Evolutionary conservation across 2,113 vertebrate genomes (phyloP).

Genomic region (Labeo rohita): DNA sequence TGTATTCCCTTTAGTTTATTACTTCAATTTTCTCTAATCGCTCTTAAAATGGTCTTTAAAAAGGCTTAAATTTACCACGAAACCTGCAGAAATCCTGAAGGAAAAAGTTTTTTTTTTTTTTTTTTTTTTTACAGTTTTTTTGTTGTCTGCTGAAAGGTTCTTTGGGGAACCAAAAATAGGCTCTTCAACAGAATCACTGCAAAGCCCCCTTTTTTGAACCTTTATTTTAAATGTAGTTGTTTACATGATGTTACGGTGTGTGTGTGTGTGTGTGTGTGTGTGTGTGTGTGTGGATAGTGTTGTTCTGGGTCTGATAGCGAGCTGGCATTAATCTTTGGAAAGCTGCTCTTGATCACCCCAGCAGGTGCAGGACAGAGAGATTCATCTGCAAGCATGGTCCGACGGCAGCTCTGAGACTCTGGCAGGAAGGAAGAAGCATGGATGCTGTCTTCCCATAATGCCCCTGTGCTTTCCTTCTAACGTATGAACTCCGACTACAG

Average conservation of each 20-base stretch:
- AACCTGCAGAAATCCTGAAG: no score
- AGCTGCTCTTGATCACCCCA: slow-evolving; percentile 33
- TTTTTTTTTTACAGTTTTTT: no score
- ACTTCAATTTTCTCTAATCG: no score
- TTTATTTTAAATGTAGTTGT: background rate
- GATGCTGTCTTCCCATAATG: slow-evolving; percentile 34
- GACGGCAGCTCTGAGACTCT: slow-evolving; percentile 36
- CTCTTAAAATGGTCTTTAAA: no score
- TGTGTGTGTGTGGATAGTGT: background rate
- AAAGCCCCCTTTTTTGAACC: no score
- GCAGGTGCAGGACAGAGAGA: slow-evolving; percentile 40
- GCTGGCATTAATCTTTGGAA: slow-evolving; percentile 37
- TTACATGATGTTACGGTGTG: background rate
- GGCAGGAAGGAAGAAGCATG: slow-evolving; percentile 37
- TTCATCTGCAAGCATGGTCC: slow-evolving; percentile 24
- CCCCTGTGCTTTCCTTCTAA: slow-evolving; percentile 29
- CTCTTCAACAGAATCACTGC: no score
- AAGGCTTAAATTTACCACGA: no score
- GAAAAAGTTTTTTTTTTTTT: no score
- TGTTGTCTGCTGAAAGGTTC: no score
- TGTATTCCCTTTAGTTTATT: no score
- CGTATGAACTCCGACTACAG: slow-evolving; percentile 29
- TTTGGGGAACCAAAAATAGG: no score
- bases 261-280: no score
- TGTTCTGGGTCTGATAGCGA: background rate